These are phyloP conservation scores for Sarcoramphus papa DNA, from an alignment of 2,797 vertebrate species.

Conservation along the genomic window DNA sequence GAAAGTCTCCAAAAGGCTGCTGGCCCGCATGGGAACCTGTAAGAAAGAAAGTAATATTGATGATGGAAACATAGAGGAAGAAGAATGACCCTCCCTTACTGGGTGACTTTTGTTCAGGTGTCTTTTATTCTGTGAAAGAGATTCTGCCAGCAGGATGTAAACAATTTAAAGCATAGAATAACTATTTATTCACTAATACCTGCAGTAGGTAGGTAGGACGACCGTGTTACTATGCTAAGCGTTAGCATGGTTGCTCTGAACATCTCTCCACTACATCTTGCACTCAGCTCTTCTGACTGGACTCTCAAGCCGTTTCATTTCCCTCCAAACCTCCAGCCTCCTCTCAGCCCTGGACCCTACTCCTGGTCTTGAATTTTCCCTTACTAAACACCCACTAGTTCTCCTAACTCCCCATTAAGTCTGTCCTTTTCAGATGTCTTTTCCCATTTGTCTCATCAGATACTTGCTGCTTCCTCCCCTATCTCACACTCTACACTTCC, in stretches of 20 bases:
- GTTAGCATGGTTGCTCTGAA: neutral
- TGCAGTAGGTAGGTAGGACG: accelerated
- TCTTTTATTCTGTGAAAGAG: neutral
- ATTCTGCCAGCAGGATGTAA: neutral
- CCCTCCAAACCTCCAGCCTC: neutral
- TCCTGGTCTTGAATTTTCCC: neutral
- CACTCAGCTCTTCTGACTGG: neutral
- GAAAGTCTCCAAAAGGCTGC: neutral
- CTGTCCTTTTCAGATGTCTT: neutral
- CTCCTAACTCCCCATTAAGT: neutral
- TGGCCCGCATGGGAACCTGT: neutral
- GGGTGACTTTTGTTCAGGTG: neutral
- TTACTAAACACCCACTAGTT: neutral
- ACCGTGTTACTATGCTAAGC: neutral
- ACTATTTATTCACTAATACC: neutral
- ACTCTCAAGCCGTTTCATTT: neutral
- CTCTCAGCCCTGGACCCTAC: neutral
- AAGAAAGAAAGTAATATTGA: neutral
- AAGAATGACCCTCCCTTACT: neutral
- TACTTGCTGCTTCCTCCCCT: neutral
- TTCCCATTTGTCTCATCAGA: neutral
- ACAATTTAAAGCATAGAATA: neutral
- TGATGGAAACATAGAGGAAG: neutral
- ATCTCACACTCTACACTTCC: neutral
- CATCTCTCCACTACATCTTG: neutral